Evolutionary conservation across 92 coral and sea anemone genomes (phyloP), one percentile per base, ranked within the genome.

Genomic region (Paramuricea clavata): DNA sequence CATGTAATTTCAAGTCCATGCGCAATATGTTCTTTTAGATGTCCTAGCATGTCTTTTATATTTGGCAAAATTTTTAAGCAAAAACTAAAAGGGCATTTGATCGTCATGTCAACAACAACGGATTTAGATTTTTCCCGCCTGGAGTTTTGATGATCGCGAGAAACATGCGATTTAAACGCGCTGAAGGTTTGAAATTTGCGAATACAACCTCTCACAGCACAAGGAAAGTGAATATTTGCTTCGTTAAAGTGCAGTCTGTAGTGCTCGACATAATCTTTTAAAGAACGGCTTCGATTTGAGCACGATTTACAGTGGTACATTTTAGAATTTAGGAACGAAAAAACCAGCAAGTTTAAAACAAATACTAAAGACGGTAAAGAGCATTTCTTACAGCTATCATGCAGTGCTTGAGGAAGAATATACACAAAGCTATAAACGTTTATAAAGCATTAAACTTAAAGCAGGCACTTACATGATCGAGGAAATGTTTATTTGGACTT

Each of bases 81-180:
- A 69, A 69, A 72, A 72, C 54, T 44, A 33, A 69, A 30, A 33
- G 44, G 76, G 57, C 78, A 72, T 39, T 71, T 35, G 34, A 72
- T 39, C 13, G 56, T 44, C 30, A 0, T 8, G 39, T 16, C 19
- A 10, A 72, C 78, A 39, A 39, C 50, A 39, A 28, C 36, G 50
- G 78, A 39, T 0, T 39, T 72, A 39, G 28, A 0, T 42, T 72
- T 39, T 12, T 72, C 22, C 11, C 4, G 22, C 2, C 12, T 5
- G 78, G 27, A 39, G 1, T 0, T 41, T 4, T 72, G 28, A 7
- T 72, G 78, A 35, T 72, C 56, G 39, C 78, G 56, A 72, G 34
- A 72, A 39, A 72, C 78, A 72, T 72, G 78, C 57, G 78, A 35
- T 72, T 72, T 72, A 34, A 72, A 72, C 52, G 56, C 54, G 30